Conservation (phyloP, 1,140 invertebrate species). For the Hypothenemus hampei region DNA sequence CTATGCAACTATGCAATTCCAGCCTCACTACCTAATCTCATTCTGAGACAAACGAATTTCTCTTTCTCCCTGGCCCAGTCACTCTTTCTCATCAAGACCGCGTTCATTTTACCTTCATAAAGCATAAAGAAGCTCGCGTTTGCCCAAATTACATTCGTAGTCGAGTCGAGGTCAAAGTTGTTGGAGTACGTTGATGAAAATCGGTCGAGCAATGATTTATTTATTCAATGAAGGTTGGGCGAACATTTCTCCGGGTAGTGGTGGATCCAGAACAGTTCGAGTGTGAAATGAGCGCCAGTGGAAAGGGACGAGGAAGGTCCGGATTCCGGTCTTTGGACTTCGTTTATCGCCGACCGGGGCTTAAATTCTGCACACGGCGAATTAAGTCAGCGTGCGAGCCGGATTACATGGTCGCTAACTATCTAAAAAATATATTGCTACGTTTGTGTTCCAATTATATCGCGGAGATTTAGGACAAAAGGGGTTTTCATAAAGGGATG, state of each 20-base stretch:
- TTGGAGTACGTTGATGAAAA: slow-evolving; percentile 28
- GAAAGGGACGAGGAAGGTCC: not conserved
- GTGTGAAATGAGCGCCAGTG: slow-evolving; percentile 37
- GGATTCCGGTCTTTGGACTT: slow-evolving; percentile 18
- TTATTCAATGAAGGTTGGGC: slow-evolving; percentile 34
- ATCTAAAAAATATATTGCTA: slow-evolving; percentile 22
- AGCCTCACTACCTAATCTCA: slow-evolving; percentile 18
- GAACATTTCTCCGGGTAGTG: slow-evolving; percentile 29
- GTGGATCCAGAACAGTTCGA: slow-evolving; percentile 27
- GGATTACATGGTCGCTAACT: slow-evolving; percentile 25
- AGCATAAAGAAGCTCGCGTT: no score
- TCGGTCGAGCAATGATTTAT: slow-evolving; percentile 37
- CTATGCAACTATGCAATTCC: slow-evolving; percentile 20
- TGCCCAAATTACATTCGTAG: not conserved
- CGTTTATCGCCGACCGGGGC: slow-evolving; percentile 28
- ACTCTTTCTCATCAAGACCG: not conserved
- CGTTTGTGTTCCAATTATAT: slow-evolving; percentile 23
- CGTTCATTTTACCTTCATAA: not conserved
- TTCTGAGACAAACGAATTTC: slow-evolving; percentile 22
- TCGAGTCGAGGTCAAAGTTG: not conserved
- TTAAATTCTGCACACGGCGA: slow-evolving; percentile 21
- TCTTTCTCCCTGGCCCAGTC: slow-evolving; percentile 13
- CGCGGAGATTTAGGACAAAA: slow-evolving; percentile 10
- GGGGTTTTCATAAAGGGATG: slow-evolving; percentile 1
- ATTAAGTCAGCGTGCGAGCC: slow-evolving; percentile 21